phyloP scores from a whole-genome alignment of 1,140 invertebrate species.

The Drosophila kurseongensis region DNA sequence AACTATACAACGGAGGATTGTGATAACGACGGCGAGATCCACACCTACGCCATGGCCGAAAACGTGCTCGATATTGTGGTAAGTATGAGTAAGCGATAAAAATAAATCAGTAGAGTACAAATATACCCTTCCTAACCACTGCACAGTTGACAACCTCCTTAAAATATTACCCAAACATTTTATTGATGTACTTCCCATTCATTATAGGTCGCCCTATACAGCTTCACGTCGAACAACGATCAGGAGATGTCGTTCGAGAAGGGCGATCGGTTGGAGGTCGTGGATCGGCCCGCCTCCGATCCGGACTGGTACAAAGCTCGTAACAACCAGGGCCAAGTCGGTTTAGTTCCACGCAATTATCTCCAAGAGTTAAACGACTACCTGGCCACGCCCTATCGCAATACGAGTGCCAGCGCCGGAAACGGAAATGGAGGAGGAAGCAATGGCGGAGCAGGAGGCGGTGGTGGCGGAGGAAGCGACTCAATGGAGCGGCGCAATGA shows the following conservation, averaged over 20 bases:
- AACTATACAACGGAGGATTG: constrained; percentile 98
- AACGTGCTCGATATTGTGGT: constrained; percentile 97
- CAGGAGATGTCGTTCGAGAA: constrained; percentile 99
- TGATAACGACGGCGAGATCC: constrained; percentile 92
- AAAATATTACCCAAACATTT: no score
- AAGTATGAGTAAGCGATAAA: constrained; percentile 49
- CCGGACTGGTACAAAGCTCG: constrained; percentile 99
- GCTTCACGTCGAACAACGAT: constrained; percentile 97
- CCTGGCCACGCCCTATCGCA: constrained; percentile 92
- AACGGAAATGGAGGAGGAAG: constrained; percentile 65
- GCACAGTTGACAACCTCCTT: background rate
- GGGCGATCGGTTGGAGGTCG: constrained; percentile 96
- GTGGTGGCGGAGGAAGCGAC: constrained; percentile 58
- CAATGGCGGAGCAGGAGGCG: constrained; percentile 79
- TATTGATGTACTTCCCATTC: background rate
- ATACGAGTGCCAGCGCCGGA: constrained; percentile 85
- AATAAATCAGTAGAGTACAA: background rate
- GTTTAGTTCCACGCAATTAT: constrained; percentile 98
- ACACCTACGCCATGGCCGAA: constrained; percentile 96
- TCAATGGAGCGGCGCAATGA: constrained; percentile 84
- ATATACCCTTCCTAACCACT: background rate
- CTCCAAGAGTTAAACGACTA: constrained; percentile 95
- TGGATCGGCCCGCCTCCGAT: constrained; percentile 97
- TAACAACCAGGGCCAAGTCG: constrained; percentile 95
- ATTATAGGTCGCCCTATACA: constrained; percentile 92